Evolutionary conservation across 2,797 vertebrate species (phyloP).

Genomic region (Oreochromis mossambicus): DNA sequence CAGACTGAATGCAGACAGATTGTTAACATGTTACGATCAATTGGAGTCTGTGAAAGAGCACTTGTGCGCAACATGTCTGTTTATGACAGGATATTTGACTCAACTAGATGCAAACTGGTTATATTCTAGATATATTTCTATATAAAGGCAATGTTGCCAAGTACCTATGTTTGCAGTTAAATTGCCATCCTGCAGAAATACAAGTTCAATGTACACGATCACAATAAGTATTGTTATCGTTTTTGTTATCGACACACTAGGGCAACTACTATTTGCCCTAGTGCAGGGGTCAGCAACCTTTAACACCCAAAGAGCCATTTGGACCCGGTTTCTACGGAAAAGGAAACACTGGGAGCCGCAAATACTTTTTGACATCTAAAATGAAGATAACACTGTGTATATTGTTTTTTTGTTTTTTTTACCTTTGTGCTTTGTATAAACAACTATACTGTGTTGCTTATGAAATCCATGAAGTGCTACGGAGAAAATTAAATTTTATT

Average conservation of each 20-base stretch:
- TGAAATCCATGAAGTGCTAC: too few relatives aligned
- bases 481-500: too few relatives aligned
- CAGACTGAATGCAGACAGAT: not conserved
- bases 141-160: not conserved
- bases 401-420: too few relatives aligned
- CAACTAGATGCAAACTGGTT: not conserved
- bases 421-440: too few relatives aligned
- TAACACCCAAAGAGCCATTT: too few relatives aligned
- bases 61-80: not conserved
- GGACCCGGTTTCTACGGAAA: too few relatives aligned
- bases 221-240: not conserved
- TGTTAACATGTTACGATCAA: not conserved
- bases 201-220: not conserved
- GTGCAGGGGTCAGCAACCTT: too few relatives aligned
- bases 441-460: too few relatives aligned
- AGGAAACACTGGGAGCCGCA: too few relatives aligned
- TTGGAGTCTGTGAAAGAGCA: not conserved
- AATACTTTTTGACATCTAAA: too few relatives aligned
- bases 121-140: not conserved
- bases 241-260: not conserved
- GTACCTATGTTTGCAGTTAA: not conserved
- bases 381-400: too few relatives aligned
- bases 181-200: not conserved
- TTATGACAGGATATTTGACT: not conserved
- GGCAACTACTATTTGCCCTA: not conserved